phyloP scores from a whole-genome alignment of 2,113 vertebrate species.

The Diphyllodes magnificus region DNA sequence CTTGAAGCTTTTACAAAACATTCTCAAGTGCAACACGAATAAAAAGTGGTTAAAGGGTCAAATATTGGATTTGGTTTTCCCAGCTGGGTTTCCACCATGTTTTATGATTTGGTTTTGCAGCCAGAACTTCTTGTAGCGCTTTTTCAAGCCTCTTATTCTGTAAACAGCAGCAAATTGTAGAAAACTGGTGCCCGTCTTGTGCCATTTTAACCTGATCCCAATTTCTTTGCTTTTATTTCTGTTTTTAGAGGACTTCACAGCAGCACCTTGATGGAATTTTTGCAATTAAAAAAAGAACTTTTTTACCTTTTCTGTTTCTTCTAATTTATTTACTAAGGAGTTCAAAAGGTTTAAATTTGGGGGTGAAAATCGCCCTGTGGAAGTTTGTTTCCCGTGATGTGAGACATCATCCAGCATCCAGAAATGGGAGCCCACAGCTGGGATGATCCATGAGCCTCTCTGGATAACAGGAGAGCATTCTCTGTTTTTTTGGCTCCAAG shows the following conservation, averaged over 20 bases:
- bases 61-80: neutral
- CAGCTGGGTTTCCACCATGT: neutral
- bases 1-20: neutral
- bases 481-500: neutral
- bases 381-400: neutral
- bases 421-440: neutral
- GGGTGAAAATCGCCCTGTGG: neutral
- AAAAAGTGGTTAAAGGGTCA: neutral
- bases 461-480: neutral
- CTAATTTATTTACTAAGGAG: neutral
- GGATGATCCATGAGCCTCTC: neutral
- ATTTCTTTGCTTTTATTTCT: neutral
- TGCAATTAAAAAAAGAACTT: rapidly evolving
- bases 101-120: neutral
- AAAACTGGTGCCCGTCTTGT: neutral
- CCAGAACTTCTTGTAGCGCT: neutral
- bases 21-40: neutral
- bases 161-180: neutral
- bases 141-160: neutral
- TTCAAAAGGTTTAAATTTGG: neutral
- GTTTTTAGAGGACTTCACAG: neutral
- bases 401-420: neutral
- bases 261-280: neutral
- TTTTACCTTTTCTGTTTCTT: neutral
- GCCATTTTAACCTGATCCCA: neutral